phyloP scores from a whole-genome alignment of 2,113 vertebrate species.

The Blennius ocellaris region DNA sequence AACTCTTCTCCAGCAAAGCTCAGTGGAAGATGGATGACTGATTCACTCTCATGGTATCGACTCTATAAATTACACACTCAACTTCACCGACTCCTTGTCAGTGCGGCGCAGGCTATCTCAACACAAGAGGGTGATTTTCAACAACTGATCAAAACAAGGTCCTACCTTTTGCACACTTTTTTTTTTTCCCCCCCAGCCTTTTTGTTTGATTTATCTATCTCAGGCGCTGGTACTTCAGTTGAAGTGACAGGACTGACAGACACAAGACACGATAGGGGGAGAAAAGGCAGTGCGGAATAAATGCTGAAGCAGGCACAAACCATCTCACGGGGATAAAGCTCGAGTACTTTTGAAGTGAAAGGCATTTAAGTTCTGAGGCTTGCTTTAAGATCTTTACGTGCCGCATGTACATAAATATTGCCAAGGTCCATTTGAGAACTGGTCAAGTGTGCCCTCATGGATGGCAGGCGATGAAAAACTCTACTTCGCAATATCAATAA shows the following conservation, averaged over 20 bases:
- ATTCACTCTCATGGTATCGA: too few species aligned
- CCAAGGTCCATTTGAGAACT: neutral
- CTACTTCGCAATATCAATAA: neutral
- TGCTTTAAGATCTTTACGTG: constrained; percentile 4
- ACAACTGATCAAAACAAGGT: neutral
- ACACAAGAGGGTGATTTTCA: too few species aligned
- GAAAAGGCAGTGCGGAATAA: neutral
- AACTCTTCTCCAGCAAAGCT: too few species aligned
- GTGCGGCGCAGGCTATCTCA: too few species aligned
- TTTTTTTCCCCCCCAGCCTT: too few species aligned
- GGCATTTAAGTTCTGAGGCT: neutral
- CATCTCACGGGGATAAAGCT: neutral
- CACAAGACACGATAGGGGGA: neutral
- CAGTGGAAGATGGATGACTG: too few species aligned
- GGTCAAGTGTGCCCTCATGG: neutral
- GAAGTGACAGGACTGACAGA: constrained; percentile 6
- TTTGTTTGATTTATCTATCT: neutral
- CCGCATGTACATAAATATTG: constrained; percentile 1
- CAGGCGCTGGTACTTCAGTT: neutral
- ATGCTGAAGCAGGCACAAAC: constrained; percentile 8
- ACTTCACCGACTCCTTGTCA: too few species aligned
- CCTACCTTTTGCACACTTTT: constrained; percentile 17
- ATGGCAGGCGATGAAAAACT: neutral
- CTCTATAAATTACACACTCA: too few species aligned
- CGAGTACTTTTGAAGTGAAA: neutral